phyloP scores from a whole-genome alignment of 2,888 invertebrate species.

The Noctua fimbriata region DNA sequence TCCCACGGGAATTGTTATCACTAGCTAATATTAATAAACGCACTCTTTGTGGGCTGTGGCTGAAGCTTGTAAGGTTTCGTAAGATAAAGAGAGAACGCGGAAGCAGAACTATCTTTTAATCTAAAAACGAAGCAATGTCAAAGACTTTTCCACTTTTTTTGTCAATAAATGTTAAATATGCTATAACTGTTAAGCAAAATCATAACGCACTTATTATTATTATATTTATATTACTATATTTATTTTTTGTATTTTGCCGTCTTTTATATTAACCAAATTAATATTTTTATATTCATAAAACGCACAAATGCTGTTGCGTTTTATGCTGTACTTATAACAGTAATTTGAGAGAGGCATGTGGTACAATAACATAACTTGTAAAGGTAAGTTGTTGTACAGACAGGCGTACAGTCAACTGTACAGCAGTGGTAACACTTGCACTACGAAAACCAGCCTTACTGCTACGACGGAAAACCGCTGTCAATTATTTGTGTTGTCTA shows the following conservation, averaged over 20 bases:
- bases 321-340: too few relatives aligned
- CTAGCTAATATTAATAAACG: conserved; percentile 58
- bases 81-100: not conserved
- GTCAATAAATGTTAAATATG: not conserved
- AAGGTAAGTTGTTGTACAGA: not conserved
- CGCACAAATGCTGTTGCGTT: too few relatives aligned
- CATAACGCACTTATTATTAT: too few relatives aligned
- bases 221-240: too few relatives aligned
- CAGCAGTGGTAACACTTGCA: not conserved
- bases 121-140: not conserved
- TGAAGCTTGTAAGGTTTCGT: conserved; percentile 8
- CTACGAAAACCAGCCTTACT: not conserved
- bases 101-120: not conserved
- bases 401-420: not conserved
- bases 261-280: not conserved
- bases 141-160: not conserved
- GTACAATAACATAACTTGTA: not conserved
- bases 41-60: conserved; percentile 34
- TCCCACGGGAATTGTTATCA: conserved; percentile 61
- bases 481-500: not conserved
- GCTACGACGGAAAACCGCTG: not conserved
- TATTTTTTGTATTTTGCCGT: too few relatives aligned
- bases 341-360: not conserved
- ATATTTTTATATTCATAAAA: not conserved
- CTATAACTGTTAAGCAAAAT: not conserved